These are phyloP conservation scores for Schizothorax lantsangensis DNA, from an alignment of 2,797 vertebrate species.

Conservation along the genomic window DNA sequence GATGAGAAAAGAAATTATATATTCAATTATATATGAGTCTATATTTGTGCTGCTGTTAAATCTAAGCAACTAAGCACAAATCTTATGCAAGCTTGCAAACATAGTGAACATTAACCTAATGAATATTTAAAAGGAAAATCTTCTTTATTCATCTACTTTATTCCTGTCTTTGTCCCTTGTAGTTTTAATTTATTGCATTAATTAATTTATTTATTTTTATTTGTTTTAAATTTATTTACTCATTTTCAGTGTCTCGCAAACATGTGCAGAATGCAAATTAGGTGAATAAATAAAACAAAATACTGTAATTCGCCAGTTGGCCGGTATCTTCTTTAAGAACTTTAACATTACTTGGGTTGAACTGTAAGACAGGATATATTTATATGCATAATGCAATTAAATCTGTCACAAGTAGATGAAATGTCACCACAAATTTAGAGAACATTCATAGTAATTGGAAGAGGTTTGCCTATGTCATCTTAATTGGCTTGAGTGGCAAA, in stretches of 20 bases:
- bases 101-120: conserved; percentile 25
- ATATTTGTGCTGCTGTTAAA: conserved; percentile 43
- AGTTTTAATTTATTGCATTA: background rate
- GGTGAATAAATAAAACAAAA: background rate
- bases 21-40: conserved; percentile 42
- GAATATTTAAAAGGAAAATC: conserved; percentile 18
- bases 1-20: conserved; percentile 38
- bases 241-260: background rate
- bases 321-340: background rate
- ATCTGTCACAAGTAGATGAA: background rate
- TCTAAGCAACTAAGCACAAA: conserved; percentile 34
- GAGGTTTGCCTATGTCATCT: background rate
- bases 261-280: background rate
- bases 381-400: background rate
- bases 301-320: background rate
- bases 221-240: background rate
- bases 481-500: background rate
- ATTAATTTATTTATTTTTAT: background rate
- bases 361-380: background rate
- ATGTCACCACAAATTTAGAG: background rate
- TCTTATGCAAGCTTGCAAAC: conserved; percentile 36
- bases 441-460: background rate
- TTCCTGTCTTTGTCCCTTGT: background rate
- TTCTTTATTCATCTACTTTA: conserved; percentile 8
- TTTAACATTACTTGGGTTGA: background rate